Evolutionary conservation across 1,140 invertebrate species (phyloP).

Genomic region (Samia ricini): DNA sequence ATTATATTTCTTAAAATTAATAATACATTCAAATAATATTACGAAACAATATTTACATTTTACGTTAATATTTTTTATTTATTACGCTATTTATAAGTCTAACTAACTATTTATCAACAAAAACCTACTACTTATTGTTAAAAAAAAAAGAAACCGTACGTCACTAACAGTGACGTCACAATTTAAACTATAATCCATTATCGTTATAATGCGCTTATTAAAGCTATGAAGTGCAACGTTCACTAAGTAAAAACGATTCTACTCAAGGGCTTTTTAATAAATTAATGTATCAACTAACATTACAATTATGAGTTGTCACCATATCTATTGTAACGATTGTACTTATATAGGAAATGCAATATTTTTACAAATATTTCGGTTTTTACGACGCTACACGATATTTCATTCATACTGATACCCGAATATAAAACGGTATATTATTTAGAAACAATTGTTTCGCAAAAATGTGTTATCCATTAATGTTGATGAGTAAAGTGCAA

Average conservation of each 20-base stretch:
- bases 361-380: conserved; percentile 46
- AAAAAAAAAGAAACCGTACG: conserved; percentile 63
- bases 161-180: conserved; percentile 72
- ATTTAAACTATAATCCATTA: conserved; percentile 65
- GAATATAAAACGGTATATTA: neutral
- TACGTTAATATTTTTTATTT: conserved; percentile 51
- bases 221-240: conserved; percentile 74
- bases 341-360: conserved; percentile 76
- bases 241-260: conserved; percentile 68
- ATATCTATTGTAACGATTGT: conserved; percentile 52
- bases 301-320: conserved; percentile 42
- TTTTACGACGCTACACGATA: neutral
- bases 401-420: neutral
- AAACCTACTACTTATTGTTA: conserved; percentile 50
- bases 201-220: conserved; percentile 66
- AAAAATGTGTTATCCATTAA: too few relatives aligned
- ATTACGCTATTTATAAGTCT: conserved; percentile 60
- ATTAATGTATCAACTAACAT: conserved; percentile 68
- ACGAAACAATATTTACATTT: conserved; percentile 75
- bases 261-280: conserved; percentile 72
- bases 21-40: conserved; percentile 73
- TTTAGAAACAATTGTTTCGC: too few relatives aligned
- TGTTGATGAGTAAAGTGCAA: too few relatives aligned
- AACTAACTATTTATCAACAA: conserved; percentile 74
- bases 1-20: conserved; percentile 68